phyloP scores from a whole-genome alignment of 2,797 vertebrate genomes.

The Avahi laniger region DNA sequence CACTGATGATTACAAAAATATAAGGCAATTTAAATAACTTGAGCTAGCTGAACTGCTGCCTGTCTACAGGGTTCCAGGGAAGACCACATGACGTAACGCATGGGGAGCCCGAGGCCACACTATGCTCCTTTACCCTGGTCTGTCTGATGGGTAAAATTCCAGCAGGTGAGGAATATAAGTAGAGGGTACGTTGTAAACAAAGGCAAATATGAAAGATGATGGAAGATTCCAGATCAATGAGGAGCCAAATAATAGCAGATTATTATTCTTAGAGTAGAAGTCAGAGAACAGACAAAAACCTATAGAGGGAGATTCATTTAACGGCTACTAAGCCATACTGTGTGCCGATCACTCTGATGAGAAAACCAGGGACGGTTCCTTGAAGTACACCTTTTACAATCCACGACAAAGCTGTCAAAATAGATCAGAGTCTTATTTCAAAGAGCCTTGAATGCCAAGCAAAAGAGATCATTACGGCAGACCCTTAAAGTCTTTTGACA shows the following conservation, averaged over 20 bases:
- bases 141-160: not conserved
- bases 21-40: not conserved
- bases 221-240: not conserved
- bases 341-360: not conserved
- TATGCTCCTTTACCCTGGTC: accelerated
- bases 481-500: not conserved
- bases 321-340: not conserved
- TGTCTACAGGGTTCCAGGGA: not conserved
- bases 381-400: not conserved
- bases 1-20: not conserved
- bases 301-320: not conserved
- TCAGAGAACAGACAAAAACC: not conserved
- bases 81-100: not conserved
- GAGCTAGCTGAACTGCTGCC: not conserved
- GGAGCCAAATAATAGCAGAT: not conserved
- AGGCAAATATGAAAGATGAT: not conserved
- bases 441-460: slow-evolving; percentile 24
- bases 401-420: not conserved
- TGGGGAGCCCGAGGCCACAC: accelerated
- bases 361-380: not conserved
- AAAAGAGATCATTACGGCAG: not conserved
- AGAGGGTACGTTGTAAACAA: not conserved
- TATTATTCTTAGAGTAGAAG: not conserved
- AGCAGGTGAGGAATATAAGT: not conserved
- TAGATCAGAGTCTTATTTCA: not conserved